A percentile compares a stretch with the other conserved stretches of the same genome.
Evolutionary conservation across 1,140 invertebrate genomes (phyloP).

Genomic region (Pogonomyrmex californicus): DNA sequence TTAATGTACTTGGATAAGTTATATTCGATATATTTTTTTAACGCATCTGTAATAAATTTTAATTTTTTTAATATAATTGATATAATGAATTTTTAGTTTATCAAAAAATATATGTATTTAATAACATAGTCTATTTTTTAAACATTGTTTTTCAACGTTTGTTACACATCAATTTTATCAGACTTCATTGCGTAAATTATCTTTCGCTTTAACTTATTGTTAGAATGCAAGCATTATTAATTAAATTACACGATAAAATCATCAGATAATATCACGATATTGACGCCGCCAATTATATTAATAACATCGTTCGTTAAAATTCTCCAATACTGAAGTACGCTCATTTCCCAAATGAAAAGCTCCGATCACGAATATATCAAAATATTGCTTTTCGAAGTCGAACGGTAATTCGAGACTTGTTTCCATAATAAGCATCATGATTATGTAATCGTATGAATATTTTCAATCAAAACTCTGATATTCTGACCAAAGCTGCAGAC

Average conservation of each 20-base stretch:
- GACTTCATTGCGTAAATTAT: neutral
- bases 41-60: neutral
- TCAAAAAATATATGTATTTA: neutral
- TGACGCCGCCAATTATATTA: constrained; percentile 17
- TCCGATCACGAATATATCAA: constrained; percentile 4
- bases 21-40: neutral
- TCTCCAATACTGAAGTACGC: neutral
- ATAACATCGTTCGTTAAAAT: constrained; percentile 50
- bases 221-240: constrained; percentile 1
- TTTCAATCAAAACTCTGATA: neutral
- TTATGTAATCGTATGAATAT: constrained; percentile 6
- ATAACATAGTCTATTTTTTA: neutral
- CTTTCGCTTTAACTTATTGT: constrained; percentile 22
- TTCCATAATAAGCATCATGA: constrained; percentile 10
- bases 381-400: constrained; percentile 28
- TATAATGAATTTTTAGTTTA: neutral
- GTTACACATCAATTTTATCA: constrained; percentile 5
- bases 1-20: neutral
- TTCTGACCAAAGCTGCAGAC: neutral
- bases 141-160: neutral
- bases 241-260: constrained; percentile 9
- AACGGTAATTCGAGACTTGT: neutral
- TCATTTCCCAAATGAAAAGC: constrained; percentile 15
- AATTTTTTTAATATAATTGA: neutral
- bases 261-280: constrained; percentile 21